Conservation (phyloP, 2,113 vertebrate species). For the Macrotis lagotis region DNA sequence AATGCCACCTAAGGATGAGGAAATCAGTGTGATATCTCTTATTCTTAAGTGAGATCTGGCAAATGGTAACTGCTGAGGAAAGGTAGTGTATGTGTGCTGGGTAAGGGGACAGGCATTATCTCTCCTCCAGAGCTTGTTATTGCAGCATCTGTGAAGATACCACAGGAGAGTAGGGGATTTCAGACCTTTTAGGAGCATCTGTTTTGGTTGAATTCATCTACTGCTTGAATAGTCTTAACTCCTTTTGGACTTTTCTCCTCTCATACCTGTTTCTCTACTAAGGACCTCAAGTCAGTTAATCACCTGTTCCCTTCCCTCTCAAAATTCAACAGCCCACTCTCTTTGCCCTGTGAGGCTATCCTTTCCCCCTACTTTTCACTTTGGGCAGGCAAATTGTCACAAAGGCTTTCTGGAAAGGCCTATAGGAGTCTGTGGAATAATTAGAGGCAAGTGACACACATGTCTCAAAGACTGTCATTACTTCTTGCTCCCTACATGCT, state of each 20-base stretch:
- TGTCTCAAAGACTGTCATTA: constrained; percentile 12
- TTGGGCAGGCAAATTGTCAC: not conserved
- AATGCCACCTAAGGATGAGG: not conserved
- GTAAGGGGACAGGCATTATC: not conserved
- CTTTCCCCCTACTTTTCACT: not conserved
- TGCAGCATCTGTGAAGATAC: not conserved
- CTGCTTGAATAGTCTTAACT: not conserved
- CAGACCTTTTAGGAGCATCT: not conserved
- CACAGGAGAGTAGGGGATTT: not conserved
- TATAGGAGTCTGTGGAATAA: not conserved
- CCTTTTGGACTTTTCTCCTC: not conserved
- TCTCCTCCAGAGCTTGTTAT: not conserved
- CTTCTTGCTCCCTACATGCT: not conserved
- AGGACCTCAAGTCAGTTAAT: not conserved
- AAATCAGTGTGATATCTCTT: not conserved
- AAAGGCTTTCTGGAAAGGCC: not conserved
- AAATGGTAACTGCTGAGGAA: not conserved
- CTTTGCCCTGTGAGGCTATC: not conserved
- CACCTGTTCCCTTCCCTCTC: not conserved
- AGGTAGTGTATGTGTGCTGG: not conserved
- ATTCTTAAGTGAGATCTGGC: not conserved
- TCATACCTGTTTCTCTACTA: not conserved
- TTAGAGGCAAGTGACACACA: not conserved
- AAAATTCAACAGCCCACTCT: not conserved
- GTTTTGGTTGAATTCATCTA: not conserved